Base-by-base conservation (phyloP, 2,888 invertebrate species). In the Tenthredo mesomela region DNA sequence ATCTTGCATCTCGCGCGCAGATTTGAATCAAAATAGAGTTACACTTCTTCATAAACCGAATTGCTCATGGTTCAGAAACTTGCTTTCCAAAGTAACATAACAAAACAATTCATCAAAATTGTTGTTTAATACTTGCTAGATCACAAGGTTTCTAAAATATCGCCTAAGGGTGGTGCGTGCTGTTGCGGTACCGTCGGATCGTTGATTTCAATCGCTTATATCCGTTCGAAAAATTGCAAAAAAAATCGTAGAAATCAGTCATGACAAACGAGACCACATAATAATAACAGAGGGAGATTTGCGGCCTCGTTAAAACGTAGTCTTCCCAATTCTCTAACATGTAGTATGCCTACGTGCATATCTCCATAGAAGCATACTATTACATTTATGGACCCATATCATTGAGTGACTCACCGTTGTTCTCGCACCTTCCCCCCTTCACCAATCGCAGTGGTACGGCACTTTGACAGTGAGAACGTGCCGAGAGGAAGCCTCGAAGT, bases 391-490 rank as follows among this genome's bases (percentile, higher is more conserved):
- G 12, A 33, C 18, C 10, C 5, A 73, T 73, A 73, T 21, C 10
- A 40, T 25, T 43, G 18, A 40, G 73, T 73, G 73, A 73, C 73
- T 73, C 73, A 73, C 73, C 73, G 73, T 73, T 73, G 43, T 73
- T 21, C 21, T 25, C 21, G 7, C 18, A 12, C 43, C 15, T 10
- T 43, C 43, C 43, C 73, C 21, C 21, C 47, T 40, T 18, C 33
- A 7, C 40, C 6, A 73, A 43, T 43, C 25, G 40, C 43, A 25
- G 47, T 25, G 12, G 71, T 21, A 21, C n/a, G 21, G 15, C 21
- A 43, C 73, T 73, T 40, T 0, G 33, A 67, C 33, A 33, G 5
- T 67, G 18, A 25, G 18, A 33, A 67, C 67, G 67, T 67, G 67
- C 15, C 25, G 33, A 12, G 33, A 67, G 67, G 15, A 67, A 33